Evolutionary conservation across 2,797 vertebrate species (phyloP), one percentile per base, ranked within the genome.

Genomic region (Protosalanx chinensis): DNA sequence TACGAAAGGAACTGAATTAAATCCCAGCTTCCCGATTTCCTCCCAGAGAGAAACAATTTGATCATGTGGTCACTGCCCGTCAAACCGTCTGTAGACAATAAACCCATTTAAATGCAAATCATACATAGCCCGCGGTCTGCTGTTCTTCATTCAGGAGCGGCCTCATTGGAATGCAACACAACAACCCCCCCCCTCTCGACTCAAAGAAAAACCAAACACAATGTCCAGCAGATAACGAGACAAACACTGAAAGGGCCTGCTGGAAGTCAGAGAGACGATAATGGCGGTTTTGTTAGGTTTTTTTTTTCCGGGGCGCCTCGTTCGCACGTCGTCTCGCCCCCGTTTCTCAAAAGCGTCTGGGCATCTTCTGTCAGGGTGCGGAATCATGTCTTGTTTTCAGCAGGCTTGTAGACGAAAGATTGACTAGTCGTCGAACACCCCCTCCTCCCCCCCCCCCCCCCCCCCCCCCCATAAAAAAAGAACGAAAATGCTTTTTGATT

Each of bases 81-180:
- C 86, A 81, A 78, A 33, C 79, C 73, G 66, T 71, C 83, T 68
- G 76, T 76, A 57, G 78, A 87, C 84, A 85, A 87, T 86, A 84
- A 88, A 87, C 84, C 84, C 78, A 90, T 90, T 90, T 89, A 90
- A 88, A 91, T 89, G 89, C 88, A 90, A 90, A 90, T 90, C 79
- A 80, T 84, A 88, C 71, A 62, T 56, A 58, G 77, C 85, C 85
- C 74, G 51, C 6, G 69, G 76, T 77, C 74, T 78, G 59, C 80
- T 85, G 83, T 76, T 72, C 76, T 53, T 73, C 67, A 51, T 64
- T 67, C 69, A 72, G 75, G 64, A 65, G 72, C 16, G 71, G 69
- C 56, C 83, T 81, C 79, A 72, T 35, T 71, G 83, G 83, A 86
- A 88, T 85, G 85, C 75, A 70, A 76, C 69, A 16, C 56, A 62